Base-by-base conservation (phyloP, 2,797 vertebrate species). In the Chanos chanos region DNA sequence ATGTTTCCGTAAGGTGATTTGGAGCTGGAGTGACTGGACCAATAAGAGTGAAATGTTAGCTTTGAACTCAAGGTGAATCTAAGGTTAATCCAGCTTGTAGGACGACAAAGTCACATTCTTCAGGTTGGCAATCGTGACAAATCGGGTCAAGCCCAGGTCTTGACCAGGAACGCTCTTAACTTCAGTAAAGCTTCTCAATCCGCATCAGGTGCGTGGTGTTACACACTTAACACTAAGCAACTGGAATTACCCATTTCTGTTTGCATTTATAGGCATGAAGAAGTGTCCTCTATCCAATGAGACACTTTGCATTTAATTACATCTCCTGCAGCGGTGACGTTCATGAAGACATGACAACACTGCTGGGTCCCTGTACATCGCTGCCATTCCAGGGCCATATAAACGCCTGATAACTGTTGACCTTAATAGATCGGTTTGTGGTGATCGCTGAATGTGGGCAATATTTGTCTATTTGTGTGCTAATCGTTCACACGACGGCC, bases 251-350 rank as follows among this genome's bases (percentile, higher is more conserved):
- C 41, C 12, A 63, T 64, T 68, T 61, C 53, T 61, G 58, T 74
- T 70, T 40, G 51, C 58, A 56, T 63, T 70, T 62, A 66, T n/a
- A 58, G 47, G 50, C 50, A 49, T 18, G 51, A 59, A 74, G 64
- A 66, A 68, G 74, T 72, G 56, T 61, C 41, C 54, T 59, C 34
- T 31, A 57, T 69, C 53, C 50, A 39, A 61, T 61, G 33, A 16
- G 64, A 75, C 57, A 64, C 54, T 72, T 65, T 70, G n/a, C 10
- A 59, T 64, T 70, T 72, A 76, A 76, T 74, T 70, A 70, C 59
- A 58, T 47, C 49, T 50, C 53, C 55, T 30, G 61, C 30, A 24
- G 56, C 13, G 51, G 36, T 41, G 18, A 55, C 48, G 31, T 61
- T 52, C 51, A 60, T 44, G 44, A 69, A 62, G 66, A 45, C 65